Evolutionary conservation across 2,888 invertebrate species (phyloP), one percentile per base, ranked within the genome.

Genomic region (Taphrorychus bicolor): DNA sequence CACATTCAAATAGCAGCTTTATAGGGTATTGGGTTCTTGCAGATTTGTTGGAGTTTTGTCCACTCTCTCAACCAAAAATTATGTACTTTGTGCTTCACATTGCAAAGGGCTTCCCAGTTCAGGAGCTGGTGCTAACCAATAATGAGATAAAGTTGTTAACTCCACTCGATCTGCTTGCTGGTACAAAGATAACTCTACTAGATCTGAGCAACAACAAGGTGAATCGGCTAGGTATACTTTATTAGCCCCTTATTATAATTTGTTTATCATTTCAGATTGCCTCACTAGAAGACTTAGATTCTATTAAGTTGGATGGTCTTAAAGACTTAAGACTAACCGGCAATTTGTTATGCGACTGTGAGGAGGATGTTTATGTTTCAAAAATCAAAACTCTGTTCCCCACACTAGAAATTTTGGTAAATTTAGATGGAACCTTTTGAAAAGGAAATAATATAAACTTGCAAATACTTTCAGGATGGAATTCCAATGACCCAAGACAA

Each of bases 331-430:
- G 80, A 70, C 78, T 93, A 23, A 90, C 91, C 74, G 89, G 88
- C 0, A 93, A 93, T 82, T 90, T 90, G 0, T 73, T 93, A 0
- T 91, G 91, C 76, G 85, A 85, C 58, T 89, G 87, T 75, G 87
- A 86, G 59, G 83, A 87, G 0, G 79, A 82, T 0, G 82, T 85
- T 2, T 93, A 92, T 76, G 81, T 90, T 11, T 85, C 85, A 51
- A 83, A 84, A 1, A 76, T 86, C 0, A 84, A 79, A 69, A 81
- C 82, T 72, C 81, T 87, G 69, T 89, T 87, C 73, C 85, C 87
- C 0, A 76, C 80, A 49, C 69, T 90, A 42, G 77, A 73, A 41
- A 83, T 83, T 72, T 77, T 89, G 72, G 87, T 87, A 76, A 84
- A 84, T 41, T 57, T 16, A 7, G n/a, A n/a, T n/a, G n/a, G n/a